Percentiles rank a stretch among this genome's conserved stretches.
These are phyloP conservation scores for Brachionichthys hirsutus DNA, from an alignment of 2,113 vertebrate genomes.

Conservation along the genomic window DNA sequence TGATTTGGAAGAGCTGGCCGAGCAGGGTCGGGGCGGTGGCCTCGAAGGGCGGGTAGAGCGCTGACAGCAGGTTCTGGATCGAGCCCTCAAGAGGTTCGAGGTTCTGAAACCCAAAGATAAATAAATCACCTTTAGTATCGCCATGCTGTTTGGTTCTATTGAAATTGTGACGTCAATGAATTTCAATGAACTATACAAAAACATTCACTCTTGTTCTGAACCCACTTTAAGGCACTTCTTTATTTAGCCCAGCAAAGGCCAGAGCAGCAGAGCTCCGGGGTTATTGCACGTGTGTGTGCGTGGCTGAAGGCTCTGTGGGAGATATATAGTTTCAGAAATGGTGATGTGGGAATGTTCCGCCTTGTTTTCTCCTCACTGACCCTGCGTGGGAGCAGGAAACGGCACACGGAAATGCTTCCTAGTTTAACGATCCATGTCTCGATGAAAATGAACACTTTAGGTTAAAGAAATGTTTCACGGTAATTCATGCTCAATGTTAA, in stretches of 20 bases:
- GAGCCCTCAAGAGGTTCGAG: slow-evolving; percentile 81
- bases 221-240: slow-evolving; percentile 69
- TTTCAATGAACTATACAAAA: too few relatives aligned
- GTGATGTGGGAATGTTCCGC: slow-evolving; percentile 30
- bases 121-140: not conserved
- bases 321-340: slow-evolving; percentile 20
- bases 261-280: slow-evolving; percentile 42
- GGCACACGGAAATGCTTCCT: not conserved
- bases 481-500: too few relatives aligned
- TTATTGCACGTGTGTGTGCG: slow-evolving; percentile 48
- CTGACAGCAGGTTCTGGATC: slow-evolving; percentile 84
- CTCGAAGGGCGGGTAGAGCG: slow-evolving; percentile 88
- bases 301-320: slow-evolving; percentile 18
- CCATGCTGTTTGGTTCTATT: too few relatives aligned
- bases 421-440: not conserved
- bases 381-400: not conserved
- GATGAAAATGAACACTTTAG: not conserved
- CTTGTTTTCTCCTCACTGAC: not conserved
- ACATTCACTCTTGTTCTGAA: slow-evolving; percentile 70
- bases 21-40: slow-evolving; percentile 86
- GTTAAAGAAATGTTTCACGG: not conserved
- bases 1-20: slow-evolving; percentile 86
- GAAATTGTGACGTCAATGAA: too few relatives aligned
- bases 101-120: slow-evolving; percentile 69
- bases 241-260: slow-evolving; percentile 63